These are phyloP conservation scores for Lordiphosa stackelbergi DNA, from an alignment of 1,140 invertebrate genomes.

Conservation along the genomic window DNA sequence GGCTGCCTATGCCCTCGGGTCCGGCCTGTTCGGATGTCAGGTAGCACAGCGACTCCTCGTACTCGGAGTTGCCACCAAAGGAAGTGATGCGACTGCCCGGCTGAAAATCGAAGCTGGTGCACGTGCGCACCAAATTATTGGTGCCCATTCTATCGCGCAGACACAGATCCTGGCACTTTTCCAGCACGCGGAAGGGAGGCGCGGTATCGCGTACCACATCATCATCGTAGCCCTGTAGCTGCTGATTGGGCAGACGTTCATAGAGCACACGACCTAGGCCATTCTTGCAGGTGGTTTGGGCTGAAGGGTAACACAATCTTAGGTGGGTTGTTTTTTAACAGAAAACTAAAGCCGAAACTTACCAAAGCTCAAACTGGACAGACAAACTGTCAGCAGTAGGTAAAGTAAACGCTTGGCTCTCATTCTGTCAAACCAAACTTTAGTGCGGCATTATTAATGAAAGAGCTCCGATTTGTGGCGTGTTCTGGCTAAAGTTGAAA, in stretches of 20 bases:
- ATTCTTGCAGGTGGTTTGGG: constrained; percentile 92
- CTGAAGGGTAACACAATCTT: constrained; percentile 12
- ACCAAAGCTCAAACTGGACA: constrained; percentile 33
- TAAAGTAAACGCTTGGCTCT: constrained; percentile 23
- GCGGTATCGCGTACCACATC: constrained; percentile 90
- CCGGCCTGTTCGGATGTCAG: constrained; percentile 88
- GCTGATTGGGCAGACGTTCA: constrained; percentile 91
- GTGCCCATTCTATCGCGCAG: constrained; percentile 87
- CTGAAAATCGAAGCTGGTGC: constrained; percentile 93
- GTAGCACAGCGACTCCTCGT: constrained; percentile 94
- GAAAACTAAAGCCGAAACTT: constrained; percentile 13
- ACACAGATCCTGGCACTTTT: constrained; percentile 91
- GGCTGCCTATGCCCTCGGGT: constrained; percentile 90
- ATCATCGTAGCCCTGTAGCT: constrained; percentile 91
- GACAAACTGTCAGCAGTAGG: constrained; percentile 5
- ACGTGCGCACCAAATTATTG: constrained; percentile 88
- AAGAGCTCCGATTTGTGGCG: constrained; percentile 34
- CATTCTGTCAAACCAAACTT: constrained; percentile 29
- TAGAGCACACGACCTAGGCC: constrained; percentile 91
- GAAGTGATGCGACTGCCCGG: constrained; percentile 90
- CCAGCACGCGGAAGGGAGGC: constrained; percentile 89
- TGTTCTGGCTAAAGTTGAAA: constrained; percentile 18
- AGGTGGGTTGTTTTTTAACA: neutral
- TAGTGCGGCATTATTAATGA: constrained; percentile 40
- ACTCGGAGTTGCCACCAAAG: constrained; percentile 88